phyloP scores from a whole-genome alignment of 2,797 vertebrate genomes.

The Danio tinwini region DNA sequence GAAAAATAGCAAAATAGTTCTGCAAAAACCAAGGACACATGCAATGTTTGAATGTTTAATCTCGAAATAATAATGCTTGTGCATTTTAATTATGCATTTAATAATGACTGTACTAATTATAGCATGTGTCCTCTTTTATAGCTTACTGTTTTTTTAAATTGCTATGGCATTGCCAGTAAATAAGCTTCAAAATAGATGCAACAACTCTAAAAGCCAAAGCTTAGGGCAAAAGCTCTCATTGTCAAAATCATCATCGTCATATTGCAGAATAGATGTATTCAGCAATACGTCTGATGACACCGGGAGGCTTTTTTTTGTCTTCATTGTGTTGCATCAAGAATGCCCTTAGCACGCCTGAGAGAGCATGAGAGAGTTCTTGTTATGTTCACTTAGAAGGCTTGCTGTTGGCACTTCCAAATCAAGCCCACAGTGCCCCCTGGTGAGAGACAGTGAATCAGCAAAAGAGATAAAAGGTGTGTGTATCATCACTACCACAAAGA shows the following conservation, averaged over 20 bases:
- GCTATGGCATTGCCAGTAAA: constrained; percentile 29
- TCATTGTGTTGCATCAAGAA: constrained; percentile 72
- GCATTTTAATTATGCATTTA: not conserved
- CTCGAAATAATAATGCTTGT: not conserved
- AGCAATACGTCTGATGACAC: constrained; percentile 50
- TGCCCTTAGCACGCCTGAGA: constrained; percentile 70
- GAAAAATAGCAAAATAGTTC: not conserved
- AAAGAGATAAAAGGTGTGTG: constrained; percentile 72
- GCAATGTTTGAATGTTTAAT: constrained; percentile 5
- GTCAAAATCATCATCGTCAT: constrained; percentile 43
- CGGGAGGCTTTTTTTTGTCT: constrained; percentile 17
- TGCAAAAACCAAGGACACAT: constrained; percentile 33
- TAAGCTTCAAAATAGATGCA: constrained; percentile 47
- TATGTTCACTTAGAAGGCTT: constrained; percentile 68
- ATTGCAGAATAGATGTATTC: constrained; percentile 47
- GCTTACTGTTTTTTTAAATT: constrained; percentile 23
- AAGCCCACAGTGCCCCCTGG: constrained; percentile 73
- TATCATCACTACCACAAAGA: constrained; percentile 67
- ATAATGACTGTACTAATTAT: not conserved
- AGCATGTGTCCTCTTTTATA: constrained; percentile 48
- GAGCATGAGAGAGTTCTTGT: constrained; percentile 54
- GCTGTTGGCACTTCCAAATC: constrained; percentile 65
- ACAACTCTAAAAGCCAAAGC: constrained; percentile 28
- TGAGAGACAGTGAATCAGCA: constrained; percentile 76
- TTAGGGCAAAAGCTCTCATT: constrained; percentile 11